phyloP scores from a whole-genome alignment of 2,797 vertebrate species.

The Morus bassanus region DNA sequence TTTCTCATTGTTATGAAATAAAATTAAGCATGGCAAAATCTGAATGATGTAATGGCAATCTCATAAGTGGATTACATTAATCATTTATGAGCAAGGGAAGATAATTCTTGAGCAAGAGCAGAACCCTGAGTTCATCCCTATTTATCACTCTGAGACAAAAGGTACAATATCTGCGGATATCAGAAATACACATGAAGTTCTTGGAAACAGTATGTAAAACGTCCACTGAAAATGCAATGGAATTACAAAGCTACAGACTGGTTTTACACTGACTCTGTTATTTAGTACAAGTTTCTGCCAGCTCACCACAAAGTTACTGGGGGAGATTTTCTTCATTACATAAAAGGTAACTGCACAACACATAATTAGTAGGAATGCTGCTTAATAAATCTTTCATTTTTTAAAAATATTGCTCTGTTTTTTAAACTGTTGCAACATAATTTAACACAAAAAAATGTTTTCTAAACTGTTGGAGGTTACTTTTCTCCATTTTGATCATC shows the following conservation, averaged over 20 bases:
- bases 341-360: neutral
- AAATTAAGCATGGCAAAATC: constrained; percentile 12
- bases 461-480: neutral
- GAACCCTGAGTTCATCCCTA: neutral
- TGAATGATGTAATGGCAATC: neutral
- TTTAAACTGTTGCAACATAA: neutral
- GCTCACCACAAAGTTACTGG: neutral
- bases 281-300: neutral
- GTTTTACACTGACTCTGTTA: neutral
- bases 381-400: neutral
- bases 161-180: neutral
- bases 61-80: neutral
- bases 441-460: neutral
- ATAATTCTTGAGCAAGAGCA: neutral
- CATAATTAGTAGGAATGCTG: neutral
- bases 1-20: neutral
- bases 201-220: neutral
- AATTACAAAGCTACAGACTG: neutral
- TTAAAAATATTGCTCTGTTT: neutral
- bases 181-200: neutral
- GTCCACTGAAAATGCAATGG: neutral
- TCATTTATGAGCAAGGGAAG: neutral
- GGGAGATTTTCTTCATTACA: neutral
- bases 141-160: neutral
- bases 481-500: neutral